Evolutionary conservation across 2,797 vertebrate genomes (phyloP), one percentile per base, ranked within the genome.

Genomic region (Siniperca obscura): DNA sequence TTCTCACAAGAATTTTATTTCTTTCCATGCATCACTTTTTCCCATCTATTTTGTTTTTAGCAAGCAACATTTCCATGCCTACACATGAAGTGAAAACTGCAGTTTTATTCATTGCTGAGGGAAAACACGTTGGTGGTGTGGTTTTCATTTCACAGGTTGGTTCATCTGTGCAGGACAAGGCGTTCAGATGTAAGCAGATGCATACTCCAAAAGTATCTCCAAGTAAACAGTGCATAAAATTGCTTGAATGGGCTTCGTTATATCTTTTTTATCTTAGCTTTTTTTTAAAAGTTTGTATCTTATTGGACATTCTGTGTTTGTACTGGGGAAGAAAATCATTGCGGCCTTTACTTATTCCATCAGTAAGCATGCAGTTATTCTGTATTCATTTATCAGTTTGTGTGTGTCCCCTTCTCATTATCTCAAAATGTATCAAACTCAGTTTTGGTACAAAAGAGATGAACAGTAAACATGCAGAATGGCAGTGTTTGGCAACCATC

Each of bases 61-160:
- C 87, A 90, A 89, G 89, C 89, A 91, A 87, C 75, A 86, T 87
- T 82, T 90, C 72, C 70, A 89, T 83, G 86, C 70, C 56, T 83
- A 61, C 53, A 82, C 76, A 85, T 74, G 70, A 83, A 87, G 68
- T 82, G 80, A 79, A 76, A 82, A 74, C 19, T 30, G 78, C 34
- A 76, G 72, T 81, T 75, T 38, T 3, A 60, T 34, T 27, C 8
- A 52, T 55, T 34, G 61, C 66, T 65, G 71, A 44, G 72, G 13
- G 6, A 56, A 53, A 70, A 66, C 9, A 34, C 21, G 30, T 30
- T 30, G 30, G 13, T 70, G 74, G 67, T 61, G 81, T 36, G 27
- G 6, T 17, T 42, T 69, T 80, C 56, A 53, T 68, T 76, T 78
- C 60, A 83, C 44, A 44, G 25, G 53, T 38, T 64, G 25, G 19